Base-by-base conservation (phyloP, 2,888 invertebrate species). In the Alentia gelatinosa region DNA sequence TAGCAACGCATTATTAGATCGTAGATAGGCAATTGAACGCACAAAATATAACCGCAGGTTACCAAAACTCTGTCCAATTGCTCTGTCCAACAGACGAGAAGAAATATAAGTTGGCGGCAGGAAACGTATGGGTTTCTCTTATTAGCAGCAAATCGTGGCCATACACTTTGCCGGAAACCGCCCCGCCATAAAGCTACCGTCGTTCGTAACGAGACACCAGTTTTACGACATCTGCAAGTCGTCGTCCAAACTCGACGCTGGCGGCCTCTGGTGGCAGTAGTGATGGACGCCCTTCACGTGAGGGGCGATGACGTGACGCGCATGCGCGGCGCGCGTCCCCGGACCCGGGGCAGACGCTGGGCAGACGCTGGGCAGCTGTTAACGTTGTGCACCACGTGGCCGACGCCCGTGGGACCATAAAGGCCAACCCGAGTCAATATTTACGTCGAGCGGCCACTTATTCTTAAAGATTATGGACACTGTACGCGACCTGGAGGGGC, bases 401-500 rank as follows among this genome's bases (percentile, higher is more conserved):
- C 86, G 26, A 9, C 86, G 33, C 86, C 86, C 47, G 50, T 42
- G 86, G 86, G 86, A 86, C 86, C 86, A 86, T 86, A 86, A 86
- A 86, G 86, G 86, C n/a, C 47, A 47, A 86, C 86, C 86, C 86
- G 47, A 86, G 86, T 86, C 86, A 86, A 86, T 86, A 50, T 86
- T 86, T 40, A 86, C 86, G 86, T 30, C 7, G 50, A 47, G 47
- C 15, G 19, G 86, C 47, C 86, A 86, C 86, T 86, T 86, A 86
- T 86, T 86, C 86, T 86, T 86, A 86, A 86, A 86, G 86, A 86
- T 86, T 86, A 86, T 86, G 86, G 86, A 86, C 86, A 86, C 50
- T 42, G 26, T 12, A 7, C 30, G 12, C 26, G 50, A 47, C 47
- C 86, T 42, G n/a, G 40, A 23, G 86, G 86, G 4, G 42, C 42